Evolutionary conservation across 1,140 invertebrate genomes (phyloP).

Genomic region (Lepidurus arcticus): DNA sequence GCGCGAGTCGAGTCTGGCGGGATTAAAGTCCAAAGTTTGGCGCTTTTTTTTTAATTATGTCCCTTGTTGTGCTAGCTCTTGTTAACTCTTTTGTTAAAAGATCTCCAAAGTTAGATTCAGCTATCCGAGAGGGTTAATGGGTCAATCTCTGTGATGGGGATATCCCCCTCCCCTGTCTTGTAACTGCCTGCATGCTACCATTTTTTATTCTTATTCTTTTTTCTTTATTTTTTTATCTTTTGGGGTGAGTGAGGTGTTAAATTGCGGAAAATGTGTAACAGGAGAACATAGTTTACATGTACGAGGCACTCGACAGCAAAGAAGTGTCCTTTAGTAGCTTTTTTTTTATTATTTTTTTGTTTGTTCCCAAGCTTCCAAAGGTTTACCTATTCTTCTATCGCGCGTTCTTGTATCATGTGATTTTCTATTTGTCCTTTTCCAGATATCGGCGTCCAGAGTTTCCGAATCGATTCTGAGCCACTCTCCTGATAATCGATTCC

Average conservation of each 20-base stretch:
- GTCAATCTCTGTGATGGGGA: conserved; percentile 8
- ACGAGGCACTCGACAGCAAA: neutral
- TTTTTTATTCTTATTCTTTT: neutral
- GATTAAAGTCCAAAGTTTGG: neutral
- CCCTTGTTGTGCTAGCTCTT: no score
- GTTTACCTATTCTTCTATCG: neutral
- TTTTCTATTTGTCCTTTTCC: no score
- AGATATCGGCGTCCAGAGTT: no score
- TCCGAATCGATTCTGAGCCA: no score
- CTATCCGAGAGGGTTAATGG: neutral
- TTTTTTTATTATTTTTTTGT: neutral
- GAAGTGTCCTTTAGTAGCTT: neutral
- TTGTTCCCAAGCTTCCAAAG: neutral
- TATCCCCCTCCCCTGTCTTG: neutral
- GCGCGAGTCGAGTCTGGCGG: neutral
- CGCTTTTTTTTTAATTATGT: no score
- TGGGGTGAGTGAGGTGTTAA: neutral
- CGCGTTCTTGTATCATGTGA: neutral
- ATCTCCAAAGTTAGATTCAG: neutral
- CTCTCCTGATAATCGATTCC: no score
- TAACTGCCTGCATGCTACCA: neutral
- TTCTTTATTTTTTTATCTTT: neutral
- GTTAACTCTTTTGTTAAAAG: neutral
- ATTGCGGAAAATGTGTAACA: neutral
- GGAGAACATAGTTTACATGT: neutral